Evolutionary conservation across 2,113 vertebrate genomes (phyloP).

Genomic region (Hemiprocne comata): DNA sequence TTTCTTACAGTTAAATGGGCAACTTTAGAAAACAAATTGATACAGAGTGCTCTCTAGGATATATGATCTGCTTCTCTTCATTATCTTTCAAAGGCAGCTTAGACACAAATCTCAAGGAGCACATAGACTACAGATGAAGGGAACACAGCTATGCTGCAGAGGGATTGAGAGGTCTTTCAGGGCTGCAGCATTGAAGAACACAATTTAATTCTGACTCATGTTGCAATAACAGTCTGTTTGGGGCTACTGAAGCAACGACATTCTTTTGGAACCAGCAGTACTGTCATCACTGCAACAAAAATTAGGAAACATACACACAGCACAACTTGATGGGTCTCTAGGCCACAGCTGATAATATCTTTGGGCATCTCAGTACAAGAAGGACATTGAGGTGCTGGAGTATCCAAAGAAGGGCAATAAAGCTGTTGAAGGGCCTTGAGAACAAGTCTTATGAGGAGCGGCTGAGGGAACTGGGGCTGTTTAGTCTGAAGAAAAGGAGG

Average conservation of each 20-base stretch:
- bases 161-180: not conserved
- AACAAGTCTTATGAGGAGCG: too few species aligned
- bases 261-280: not conserved
- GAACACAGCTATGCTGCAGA: not conserved
- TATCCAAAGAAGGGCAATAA: too few species aligned
- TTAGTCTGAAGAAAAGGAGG: too few species aligned
- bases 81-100: not conserved
- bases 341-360: not conserved
- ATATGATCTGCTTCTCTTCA: not conserved
- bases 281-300: not conserved
- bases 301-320: not conserved
- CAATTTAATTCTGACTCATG: not conserved
- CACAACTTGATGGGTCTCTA: not conserved
- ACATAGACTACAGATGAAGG: not conserved
- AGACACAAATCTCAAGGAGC: conserved; percentile 1
- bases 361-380: too few species aligned
- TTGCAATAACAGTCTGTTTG: not conserved
- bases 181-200: not conserved
- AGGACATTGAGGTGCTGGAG: too few species aligned
- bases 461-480: too few species aligned
- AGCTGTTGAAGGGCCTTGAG: too few species aligned
- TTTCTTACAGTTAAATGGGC: not conserved
- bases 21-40: not conserved
- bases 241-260: not conserved
- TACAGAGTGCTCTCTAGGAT: not conserved